Conservation (phyloP, 2,113 vertebrate species). For the Seriola rivoliana region DNA sequence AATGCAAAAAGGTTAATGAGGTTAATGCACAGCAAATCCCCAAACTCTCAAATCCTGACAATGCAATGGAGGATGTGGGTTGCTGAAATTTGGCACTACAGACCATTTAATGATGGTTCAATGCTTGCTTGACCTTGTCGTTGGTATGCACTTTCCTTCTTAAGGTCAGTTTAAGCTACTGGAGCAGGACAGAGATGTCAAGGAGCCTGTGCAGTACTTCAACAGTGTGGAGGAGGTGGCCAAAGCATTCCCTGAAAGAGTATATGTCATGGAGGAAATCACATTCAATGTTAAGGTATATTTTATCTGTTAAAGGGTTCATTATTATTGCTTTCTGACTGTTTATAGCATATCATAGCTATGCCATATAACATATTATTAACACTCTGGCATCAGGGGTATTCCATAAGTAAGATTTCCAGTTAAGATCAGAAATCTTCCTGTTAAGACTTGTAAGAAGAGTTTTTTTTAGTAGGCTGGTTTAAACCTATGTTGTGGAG, state of each 20-base stretch:
- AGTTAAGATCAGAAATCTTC: neutral
- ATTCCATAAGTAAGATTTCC: neutral
- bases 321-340: neutral
- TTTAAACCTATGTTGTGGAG: no score
- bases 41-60: neutral
- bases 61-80: neutral
- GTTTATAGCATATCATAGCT: neutral
- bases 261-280: constrained; percentile 99
- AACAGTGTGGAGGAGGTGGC: constrained; percentile 99
- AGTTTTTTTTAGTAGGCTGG: no score
- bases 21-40: neutral
- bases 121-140: neutral
- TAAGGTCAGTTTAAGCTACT: constrained; percentile 98
- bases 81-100: neutral
- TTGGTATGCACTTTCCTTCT: constrained; percentile 45
- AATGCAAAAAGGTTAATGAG: no score
- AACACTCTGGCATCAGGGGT: neutral
- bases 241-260: constrained; percentile 98
- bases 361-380: no score
- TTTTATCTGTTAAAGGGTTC: neutral
- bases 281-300: constrained; percentile 99
- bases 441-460: no score
- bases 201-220: constrained; percentile 98
- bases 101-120: neutral
- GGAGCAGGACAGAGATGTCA: constrained; percentile 99